Evolutionary conservation across 30 jellyfish, hydroid and myxozoan genomes (phyloP).

Genomic region (Clytia hemisphaerica): DNA sequence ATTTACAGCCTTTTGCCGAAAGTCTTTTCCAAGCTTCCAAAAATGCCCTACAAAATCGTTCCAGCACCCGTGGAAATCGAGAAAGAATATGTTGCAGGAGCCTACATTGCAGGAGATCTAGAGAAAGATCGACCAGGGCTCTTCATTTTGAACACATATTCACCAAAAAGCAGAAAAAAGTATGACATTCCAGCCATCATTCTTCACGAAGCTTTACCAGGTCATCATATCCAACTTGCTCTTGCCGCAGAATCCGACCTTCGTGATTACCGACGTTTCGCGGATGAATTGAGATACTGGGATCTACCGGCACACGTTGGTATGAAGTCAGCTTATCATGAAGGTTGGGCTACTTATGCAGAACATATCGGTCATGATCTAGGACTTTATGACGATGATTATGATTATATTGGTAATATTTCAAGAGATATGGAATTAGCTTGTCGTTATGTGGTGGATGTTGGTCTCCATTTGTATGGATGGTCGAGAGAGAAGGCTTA

Average conservation of each 20-base stretch:
- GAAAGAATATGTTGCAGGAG: not conserved
- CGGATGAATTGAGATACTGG: not conserved
- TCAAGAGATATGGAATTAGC: conserved; percentile 5
- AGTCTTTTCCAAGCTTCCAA: conserved; percentile 1
- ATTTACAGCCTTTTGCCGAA: not conserved
- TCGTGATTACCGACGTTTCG: conserved; percentile 11
- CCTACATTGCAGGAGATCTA: conserved; percentile 2
- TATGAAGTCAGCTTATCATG: not conserved
- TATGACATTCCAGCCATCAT: not conserved
- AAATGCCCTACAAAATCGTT: not conserved
- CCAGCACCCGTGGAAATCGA: conserved; percentile 3
- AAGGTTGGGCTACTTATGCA: conserved; percentile 14
- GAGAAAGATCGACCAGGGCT: conserved; percentile 7
- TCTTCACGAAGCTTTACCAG: conserved; percentile 4
- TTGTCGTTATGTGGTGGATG: conserved; percentile 8
- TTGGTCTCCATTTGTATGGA: not conserved
- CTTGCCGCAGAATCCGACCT: not conserved
- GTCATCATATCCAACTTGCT: conserved; percentile 13
- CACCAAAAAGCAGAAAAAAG: not conserved
- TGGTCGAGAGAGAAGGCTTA: conserved; percentile 8
- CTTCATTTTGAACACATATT: not conserved
- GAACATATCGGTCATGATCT: conserved; percentile 4
- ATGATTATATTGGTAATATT: not conserved
- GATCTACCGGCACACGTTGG: not conserved
- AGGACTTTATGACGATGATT: not conserved